Evolutionary conservation across 2,113 vertebrate genomes (phyloP).

Genomic region (Cyphotilapia sp.): DNA sequence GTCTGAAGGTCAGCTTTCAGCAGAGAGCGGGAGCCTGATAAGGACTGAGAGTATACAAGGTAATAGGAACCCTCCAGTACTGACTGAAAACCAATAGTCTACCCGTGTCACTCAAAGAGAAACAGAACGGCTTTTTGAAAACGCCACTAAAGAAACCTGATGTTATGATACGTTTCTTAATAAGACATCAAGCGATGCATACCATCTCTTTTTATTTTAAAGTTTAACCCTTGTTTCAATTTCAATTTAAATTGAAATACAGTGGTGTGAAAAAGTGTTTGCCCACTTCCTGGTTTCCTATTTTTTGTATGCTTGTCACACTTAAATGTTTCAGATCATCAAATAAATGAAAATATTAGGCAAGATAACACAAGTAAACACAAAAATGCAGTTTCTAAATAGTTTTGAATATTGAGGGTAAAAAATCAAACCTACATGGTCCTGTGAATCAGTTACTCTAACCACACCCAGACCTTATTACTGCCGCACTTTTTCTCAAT

Average conservation of each 20-base stretch:
- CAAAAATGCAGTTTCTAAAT: background rate
- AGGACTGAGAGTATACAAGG: background rate
- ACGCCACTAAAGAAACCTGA: background rate
- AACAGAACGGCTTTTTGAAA: background rate
- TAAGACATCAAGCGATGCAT: background rate
- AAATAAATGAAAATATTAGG: background rate
- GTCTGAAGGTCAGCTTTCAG: slow-evolving; percentile 58
- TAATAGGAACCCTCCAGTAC: background rate
- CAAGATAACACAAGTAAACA: background rate
- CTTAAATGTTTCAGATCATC: background rate
- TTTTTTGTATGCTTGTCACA: background rate
- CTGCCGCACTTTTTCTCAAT: background rate
- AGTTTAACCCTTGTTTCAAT: background rate
- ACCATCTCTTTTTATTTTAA: background rate
- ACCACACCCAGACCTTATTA: background rate
- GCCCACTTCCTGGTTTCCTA: background rate
- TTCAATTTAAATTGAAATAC: accelerated
- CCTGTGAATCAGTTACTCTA: background rate
- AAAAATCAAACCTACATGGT: background rate
- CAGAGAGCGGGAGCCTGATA: slow-evolving; percentile 43
- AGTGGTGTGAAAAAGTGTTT: background rate
- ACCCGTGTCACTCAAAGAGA: background rate
- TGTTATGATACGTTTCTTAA: background rate
- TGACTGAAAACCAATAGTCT: background rate
- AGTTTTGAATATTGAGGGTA: background rate